Evolutionary conservation across 2,888 invertebrate genomes (phyloP).

Genomic region (Agriotes lineatus): DNA sequence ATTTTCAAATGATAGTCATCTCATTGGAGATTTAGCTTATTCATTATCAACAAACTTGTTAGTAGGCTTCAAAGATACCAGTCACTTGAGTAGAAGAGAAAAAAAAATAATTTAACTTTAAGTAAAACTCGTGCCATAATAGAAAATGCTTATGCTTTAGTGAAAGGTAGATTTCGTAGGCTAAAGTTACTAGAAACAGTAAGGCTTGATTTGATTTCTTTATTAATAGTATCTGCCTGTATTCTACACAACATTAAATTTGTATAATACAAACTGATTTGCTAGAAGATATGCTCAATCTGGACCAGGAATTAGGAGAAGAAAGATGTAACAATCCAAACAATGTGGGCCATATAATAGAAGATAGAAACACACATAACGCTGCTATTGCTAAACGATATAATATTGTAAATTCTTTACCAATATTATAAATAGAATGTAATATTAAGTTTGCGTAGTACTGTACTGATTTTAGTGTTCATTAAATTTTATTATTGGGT

Average conservation of each 20-base stretch:
- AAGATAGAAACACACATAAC: not conserved
- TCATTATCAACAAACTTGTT: constrained; percentile 49
- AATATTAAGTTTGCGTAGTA: too few relatives aligned
- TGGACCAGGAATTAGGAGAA: too few relatives aligned
- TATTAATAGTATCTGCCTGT: constrained; percentile 23
- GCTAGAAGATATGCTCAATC: constrained; percentile 6
- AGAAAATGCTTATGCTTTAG: constrained; percentile 55
- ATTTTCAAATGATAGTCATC: not conserved
- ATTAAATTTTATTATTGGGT: too few relatives aligned
- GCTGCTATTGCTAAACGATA: not conserved
- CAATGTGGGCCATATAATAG: not conserved
- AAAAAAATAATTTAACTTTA: constrained; percentile 51
- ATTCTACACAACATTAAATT: constrained; percentile 23
- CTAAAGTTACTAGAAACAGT: constrained; percentile 43
- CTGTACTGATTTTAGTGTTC: too few relatives aligned
- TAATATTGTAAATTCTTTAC: not conserved
- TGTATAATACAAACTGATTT: constrained; percentile 16
- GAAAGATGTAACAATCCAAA: not conserved
- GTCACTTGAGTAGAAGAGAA: too few relatives aligned
- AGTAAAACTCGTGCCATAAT: constrained; percentile 50
- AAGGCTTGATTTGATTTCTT: constrained; percentile 18
- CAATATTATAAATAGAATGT: too few relatives aligned
- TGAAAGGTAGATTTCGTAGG: too few relatives aligned
- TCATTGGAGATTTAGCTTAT: constrained; percentile 46
- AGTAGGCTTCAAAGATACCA: constrained; percentile 52